Evolutionary conservation across 2,888 invertebrate species (phyloP).

Genomic region (Blastobasis adustella): DNA sequence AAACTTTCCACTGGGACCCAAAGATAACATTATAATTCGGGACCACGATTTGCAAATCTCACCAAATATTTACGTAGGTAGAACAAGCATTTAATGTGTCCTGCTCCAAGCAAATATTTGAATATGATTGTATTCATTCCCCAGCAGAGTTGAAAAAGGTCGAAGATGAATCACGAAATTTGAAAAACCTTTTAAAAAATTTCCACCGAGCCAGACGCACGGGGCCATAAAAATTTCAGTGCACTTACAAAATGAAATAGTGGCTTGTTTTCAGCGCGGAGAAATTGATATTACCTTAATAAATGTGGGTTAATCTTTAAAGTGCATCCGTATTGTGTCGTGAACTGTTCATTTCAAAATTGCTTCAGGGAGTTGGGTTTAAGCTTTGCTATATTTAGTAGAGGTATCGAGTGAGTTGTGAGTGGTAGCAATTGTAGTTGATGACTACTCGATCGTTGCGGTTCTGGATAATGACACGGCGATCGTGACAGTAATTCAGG

Average conservation of each 20-base stretch:
- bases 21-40: constrained; percentile 16
- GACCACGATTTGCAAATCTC: constrained; percentile 32
- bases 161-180: constrained; percentile 45
- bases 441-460: constrained; percentile 9
- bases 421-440: constrained; percentile 3
- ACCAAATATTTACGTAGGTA: constrained; percentile 33
- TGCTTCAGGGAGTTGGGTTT: neutral
- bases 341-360: constrained; percentile 2
- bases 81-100: constrained; percentile 45
- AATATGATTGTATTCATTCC: constrained; percentile 28
- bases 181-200: constrained; percentile 52
- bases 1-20: constrained; percentile 1
- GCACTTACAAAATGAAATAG: constrained; percentile 50
- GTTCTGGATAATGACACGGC: constrained; percentile 18
- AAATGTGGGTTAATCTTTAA: constrained; percentile 29
- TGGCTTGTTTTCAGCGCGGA: constrained; percentile 37
- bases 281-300: constrained; percentile 30
- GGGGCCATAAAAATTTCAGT: constrained; percentile 53
- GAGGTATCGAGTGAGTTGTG: neutral
- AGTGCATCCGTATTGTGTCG: constrained; percentile 20
- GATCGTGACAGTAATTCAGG: constrained; percentile 27
- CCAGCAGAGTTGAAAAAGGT: constrained; percentile 19
- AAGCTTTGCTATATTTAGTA: neutral
- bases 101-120: constrained; percentile 42
- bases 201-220: constrained; percentile 39